phyloP scores from a whole-genome alignment of 2,888 invertebrate species.

The Parelbella ahira region DNA sequence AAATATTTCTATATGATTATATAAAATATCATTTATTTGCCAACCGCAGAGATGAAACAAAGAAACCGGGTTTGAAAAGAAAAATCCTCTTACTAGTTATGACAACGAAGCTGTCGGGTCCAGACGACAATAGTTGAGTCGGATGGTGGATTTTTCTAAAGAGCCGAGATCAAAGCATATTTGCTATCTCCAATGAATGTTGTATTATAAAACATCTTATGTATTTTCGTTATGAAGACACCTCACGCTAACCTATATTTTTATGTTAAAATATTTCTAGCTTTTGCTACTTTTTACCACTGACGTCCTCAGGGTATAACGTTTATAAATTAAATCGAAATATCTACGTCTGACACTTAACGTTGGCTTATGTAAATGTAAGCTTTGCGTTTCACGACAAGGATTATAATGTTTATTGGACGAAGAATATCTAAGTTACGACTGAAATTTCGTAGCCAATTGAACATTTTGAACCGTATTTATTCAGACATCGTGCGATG shows the following conservation, averaged over 20 bases:
- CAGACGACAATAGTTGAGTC: constrained; percentile 8
- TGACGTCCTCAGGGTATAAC: no score
- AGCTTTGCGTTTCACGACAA: constrained; percentile 6
- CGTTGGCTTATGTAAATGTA: constrained; percentile 8
- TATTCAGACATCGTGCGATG: neutral
- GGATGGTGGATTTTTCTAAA: constrained; percentile 6
- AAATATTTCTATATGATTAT: no score
- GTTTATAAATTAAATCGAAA: constrained; percentile 2
- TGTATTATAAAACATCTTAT: no score
- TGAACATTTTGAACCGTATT: constrained; percentile 1
- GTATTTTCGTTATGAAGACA: no score
- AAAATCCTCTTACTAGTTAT: constrained; percentile 9
- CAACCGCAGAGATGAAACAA: constrained; percentile 2
- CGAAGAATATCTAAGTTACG: constrained; percentile 1
- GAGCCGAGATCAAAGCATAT: constrained; percentile 9
- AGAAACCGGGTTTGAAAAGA: neutral
- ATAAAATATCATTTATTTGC: neutral
- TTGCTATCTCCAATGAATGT: constrained; percentile 5
- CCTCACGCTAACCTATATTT: no score
- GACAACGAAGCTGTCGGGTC: constrained; percentile 6
- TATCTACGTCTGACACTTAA: neutral
- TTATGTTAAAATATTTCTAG: no score
- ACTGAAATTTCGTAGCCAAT: constrained; percentile 2
- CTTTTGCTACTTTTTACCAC: no score
- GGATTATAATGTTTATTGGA: neutral